Percentiles rank a stretch among this genome's conserved stretches.
These are phyloP conservation scores for Lepidurus apus DNA, from an alignment of 1,140 invertebrate genomes.

Conservation along the genomic window DNA sequence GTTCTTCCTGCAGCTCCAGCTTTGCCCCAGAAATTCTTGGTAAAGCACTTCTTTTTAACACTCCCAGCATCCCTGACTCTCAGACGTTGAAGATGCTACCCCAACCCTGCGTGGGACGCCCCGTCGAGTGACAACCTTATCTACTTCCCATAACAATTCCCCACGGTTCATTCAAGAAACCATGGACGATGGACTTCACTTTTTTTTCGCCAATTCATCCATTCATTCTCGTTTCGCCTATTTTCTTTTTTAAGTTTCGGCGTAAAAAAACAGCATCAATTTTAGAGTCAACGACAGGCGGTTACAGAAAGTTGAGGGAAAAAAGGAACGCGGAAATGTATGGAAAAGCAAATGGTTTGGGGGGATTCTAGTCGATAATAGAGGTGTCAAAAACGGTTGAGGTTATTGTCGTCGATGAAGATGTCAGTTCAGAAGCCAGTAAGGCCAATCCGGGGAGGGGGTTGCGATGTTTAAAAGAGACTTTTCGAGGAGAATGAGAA, in stretches of 20 bases:
- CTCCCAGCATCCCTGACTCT: neutral
- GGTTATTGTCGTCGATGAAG: conserved; percentile 19
- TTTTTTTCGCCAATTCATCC: too few species aligned
- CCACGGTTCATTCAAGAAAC: too few species aligned
- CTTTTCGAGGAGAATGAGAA: neutral
- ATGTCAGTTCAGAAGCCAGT: conserved; percentile 18
- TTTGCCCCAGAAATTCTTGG: neutral
- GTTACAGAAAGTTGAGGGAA: neutral
- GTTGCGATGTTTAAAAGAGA: conserved; percentile 8
- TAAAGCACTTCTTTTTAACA: neutral
- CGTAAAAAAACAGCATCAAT: too few species aligned
- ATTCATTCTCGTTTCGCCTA: neutral
- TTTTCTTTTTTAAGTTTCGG: neutral
- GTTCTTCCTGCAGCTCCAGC: neutral
- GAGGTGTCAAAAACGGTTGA: conserved; percentile 21
- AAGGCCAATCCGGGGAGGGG: neutral
- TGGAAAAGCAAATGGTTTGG: neutral
- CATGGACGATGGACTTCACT: rapidly evolving
- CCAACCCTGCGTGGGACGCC: neutral
- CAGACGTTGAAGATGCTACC: neutral
- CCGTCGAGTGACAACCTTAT: conserved; percentile 9
- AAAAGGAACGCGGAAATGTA: neutral
- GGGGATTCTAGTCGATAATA: neutral
- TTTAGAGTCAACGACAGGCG: too few species aligned
- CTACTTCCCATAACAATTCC: neutral